Evolutionary conservation across 2,888 invertebrate species (phyloP).

Genomic region (Phengaris alcon): DNA sequence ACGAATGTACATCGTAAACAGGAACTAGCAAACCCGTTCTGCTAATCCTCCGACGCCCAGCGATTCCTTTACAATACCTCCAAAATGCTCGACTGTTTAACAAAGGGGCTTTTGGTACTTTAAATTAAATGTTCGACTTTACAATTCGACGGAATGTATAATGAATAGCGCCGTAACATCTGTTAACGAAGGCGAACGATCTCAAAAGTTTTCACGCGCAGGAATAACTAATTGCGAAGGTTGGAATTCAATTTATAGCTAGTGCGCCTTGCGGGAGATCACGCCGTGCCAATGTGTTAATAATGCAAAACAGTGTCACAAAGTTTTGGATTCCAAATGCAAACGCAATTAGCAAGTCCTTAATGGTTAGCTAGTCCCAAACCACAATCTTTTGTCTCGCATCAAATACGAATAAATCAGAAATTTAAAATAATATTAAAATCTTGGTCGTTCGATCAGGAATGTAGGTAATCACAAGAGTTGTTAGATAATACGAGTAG

Average conservation of each 20-base stretch:
- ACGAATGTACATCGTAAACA: constrained; percentile 58
- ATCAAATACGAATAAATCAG: constrained; percentile 45
- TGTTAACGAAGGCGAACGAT: constrained; percentile 80
- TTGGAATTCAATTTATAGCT: constrained; percentile 79
- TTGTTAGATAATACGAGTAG: too few relatives aligned
- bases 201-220: constrained; percentile 80
- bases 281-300: constrained; percentile 75
- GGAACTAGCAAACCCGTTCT: constrained; percentile 53
- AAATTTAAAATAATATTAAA: not conserved
- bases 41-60: constrained; percentile 60
- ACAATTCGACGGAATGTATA: constrained; percentile 79
- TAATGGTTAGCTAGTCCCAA: constrained; percentile 62
- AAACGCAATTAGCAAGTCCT: constrained; percentile 76
- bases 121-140: constrained; percentile 79
- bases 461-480: too few relatives aligned
- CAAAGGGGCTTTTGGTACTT: constrained; percentile 74
- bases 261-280: constrained; percentile 76
- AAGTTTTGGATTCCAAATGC: constrained; percentile 78
- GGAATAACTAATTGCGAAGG: constrained; percentile 80
- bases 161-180: constrained; percentile 80
- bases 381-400: constrained; percentile 57
- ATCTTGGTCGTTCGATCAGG: not conserved
- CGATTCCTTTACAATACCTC: constrained; percentile 63
- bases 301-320: constrained; percentile 80
- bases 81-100: constrained; percentile 66